Evolutionary conservation across 1,140 invertebrate genomes (phyloP), one percentile per base, ranked within the genome.

Genomic region (Steinernema feltiae): DNA sequence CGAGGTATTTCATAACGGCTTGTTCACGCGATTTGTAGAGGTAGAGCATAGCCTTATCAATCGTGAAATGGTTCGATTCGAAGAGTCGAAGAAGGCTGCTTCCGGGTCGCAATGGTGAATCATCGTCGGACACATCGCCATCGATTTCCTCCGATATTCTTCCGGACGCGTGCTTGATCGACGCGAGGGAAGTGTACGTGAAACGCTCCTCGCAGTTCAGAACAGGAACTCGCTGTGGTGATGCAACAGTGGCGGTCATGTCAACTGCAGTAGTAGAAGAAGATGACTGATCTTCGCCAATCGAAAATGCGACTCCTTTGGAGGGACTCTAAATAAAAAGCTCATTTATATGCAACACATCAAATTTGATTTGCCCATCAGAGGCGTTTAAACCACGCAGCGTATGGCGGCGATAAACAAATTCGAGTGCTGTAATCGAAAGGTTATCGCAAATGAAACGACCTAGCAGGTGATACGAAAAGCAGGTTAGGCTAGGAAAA

Each of bases 1-100:
- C 92, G n/a, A 72, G 32, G 32, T 72, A 30, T 17, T 72, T 35
- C 53, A 63, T 7, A 24, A 81, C 80, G 79, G 80, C 24, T 27
- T 63, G 12, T 21, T 63, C 53, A 3, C 12, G 12, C 15, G 53
- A 46, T 12, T 7, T 63, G 24, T 63, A 27, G 2, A 63, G 53
- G 53, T 63, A 63, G 15, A 15, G 24, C 24, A 63, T n/a, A 15
- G 53, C 53, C 53, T 63, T 63, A 27, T 63, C 53, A 3, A 63
- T 27, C 53, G 53, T 63, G 24, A 63, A 63, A 3, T 17, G 53
- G 53, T 27, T 63, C 53, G 53, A 63, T 63, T 63, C 53, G 24
- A 63, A 63, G 53, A 63, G 24, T 63, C 53, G 12, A 3, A 63
- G 53, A 3, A 63, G 24, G 53, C 53, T 63, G 24, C 53, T 63